phyloP scores from a whole-genome alignment of 1,140 invertebrate species.

The Bicyclus anynana region DNA sequence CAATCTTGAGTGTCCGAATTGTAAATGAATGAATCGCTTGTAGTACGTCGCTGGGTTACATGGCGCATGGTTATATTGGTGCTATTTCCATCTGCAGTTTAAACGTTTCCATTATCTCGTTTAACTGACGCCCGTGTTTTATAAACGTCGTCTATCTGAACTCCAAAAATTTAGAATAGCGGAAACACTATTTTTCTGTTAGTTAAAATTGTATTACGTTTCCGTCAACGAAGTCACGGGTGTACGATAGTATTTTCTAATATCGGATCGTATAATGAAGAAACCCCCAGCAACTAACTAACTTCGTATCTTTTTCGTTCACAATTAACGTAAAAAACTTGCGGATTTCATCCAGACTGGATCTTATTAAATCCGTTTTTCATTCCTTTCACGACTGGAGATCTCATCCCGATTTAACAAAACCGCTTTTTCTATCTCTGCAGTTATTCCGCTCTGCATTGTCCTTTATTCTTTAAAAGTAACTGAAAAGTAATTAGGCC shows the following conservation, averaged over 20 bases:
- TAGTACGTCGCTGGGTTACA: not conserved
- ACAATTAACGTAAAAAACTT: not conserved
- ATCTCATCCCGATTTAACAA: too few relatives aligned
- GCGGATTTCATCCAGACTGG: not conserved
- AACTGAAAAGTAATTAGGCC: too few relatives aligned
- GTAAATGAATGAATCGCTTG: conserved; percentile 15
- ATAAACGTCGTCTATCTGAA: too few relatives aligned
- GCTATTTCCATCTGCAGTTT: conserved; percentile 13
- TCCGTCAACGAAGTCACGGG: too few relatives aligned
- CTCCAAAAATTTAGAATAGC: too few relatives aligned
- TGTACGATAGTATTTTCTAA: too few relatives aligned
- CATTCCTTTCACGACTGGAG: not conserved
- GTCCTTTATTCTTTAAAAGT: too few relatives aligned
- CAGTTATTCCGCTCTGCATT: too few relatives aligned
- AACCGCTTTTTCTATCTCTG: too few relatives aligned
- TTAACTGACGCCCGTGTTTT: too few relatives aligned
- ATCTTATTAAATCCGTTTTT: not conserved
- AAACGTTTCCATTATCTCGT: not conserved
- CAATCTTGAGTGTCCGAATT: conserved; percentile 13
- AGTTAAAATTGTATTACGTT: too few relatives aligned
- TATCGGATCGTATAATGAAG: not conserved
- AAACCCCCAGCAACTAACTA: not conserved
- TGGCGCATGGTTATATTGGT: conserved; percentile 7
- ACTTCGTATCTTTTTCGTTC: not conserved
- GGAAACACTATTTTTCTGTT: too few relatives aligned